Evolutionary conservation across 2,888 invertebrate species (phyloP).

Genomic region (Bellardia pandia): DNA sequence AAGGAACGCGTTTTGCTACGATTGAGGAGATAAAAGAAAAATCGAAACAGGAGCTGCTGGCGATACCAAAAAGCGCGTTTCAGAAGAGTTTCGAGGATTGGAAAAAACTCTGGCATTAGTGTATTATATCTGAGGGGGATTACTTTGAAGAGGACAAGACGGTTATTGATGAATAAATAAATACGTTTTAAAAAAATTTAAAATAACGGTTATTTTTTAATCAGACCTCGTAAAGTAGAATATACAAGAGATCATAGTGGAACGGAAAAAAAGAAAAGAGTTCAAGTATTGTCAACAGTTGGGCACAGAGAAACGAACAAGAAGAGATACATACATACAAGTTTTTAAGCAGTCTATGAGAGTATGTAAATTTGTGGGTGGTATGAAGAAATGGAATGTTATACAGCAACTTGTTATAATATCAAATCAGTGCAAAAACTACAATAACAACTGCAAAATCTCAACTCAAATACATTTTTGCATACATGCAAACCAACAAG

Average conservation of each 20-base stretch:
- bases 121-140: too few species aligned
- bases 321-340: background rate
- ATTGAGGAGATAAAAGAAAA: too few species aligned
- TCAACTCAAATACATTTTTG: conserved; percentile 32
- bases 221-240: background rate
- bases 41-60: too few species aligned
- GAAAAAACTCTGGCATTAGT: too few species aligned
- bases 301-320: conserved; percentile 2
- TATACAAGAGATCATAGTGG: conserved; percentile 15
- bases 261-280: background rate
- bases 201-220: too few species aligned
- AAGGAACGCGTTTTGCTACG: too few species aligned
- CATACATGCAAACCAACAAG: conserved; percentile 52
- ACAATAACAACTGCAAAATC: conserved; percentile 1
- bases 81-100: too few species aligned
- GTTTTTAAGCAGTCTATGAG: background rate
- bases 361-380: conserved; percentile 7
- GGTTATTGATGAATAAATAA: too few species aligned
- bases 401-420: conserved; percentile 20
- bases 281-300: conserved; percentile 66
- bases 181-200: too few species aligned
- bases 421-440: conserved; percentile 42
- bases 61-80: too few species aligned
- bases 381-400: background rate
- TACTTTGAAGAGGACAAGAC: too few species aligned